phyloP scores from a whole-genome alignment of 2,113 vertebrate species.

The Oncorhynchus nerka region DNA sequence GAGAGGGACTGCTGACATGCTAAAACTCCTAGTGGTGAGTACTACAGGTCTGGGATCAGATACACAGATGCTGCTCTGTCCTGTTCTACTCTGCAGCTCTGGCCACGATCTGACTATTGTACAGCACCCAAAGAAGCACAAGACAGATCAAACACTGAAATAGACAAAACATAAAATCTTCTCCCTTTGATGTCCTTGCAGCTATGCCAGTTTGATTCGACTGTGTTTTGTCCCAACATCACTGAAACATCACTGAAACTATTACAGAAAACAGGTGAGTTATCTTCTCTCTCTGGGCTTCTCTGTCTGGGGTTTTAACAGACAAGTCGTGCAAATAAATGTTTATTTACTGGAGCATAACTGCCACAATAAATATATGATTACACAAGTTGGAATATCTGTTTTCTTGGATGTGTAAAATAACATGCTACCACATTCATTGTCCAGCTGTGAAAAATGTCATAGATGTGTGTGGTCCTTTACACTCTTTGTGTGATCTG shows the following conservation, averaged over 20 bases:
- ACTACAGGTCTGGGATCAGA: neutral
- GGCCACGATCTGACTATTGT: neutral
- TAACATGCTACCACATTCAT: no score
- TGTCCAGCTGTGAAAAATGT: neutral
- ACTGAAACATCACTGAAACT: slow-evolving; percentile 77
- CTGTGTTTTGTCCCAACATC: slow-evolving; percentile 85
- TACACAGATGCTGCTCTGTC: neutral
- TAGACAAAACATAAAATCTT: neutral
- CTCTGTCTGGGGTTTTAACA: no score
- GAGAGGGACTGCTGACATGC: slow-evolving; percentile 80
- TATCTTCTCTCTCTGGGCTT: neutral
- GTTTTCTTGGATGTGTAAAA: no score
- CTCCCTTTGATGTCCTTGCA: slow-evolving; percentile 38
- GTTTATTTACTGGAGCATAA: no score
- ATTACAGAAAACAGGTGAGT: slow-evolving; percentile 68
- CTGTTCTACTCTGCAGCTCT: neutral
- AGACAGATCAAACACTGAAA: neutral
- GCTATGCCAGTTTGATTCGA: slow-evolving; percentile 85
- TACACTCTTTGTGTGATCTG: neutral
- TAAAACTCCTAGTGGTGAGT: slow-evolving; percentile 83
- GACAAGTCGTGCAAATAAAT: no score
- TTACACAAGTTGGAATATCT: no score
- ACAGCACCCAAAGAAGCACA: neutral
- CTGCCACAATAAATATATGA: no score
- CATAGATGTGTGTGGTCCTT: neutral